phyloP scores from a whole-genome alignment of 2,113 vertebrate genomes.

The Psettodes erumei region DNA sequence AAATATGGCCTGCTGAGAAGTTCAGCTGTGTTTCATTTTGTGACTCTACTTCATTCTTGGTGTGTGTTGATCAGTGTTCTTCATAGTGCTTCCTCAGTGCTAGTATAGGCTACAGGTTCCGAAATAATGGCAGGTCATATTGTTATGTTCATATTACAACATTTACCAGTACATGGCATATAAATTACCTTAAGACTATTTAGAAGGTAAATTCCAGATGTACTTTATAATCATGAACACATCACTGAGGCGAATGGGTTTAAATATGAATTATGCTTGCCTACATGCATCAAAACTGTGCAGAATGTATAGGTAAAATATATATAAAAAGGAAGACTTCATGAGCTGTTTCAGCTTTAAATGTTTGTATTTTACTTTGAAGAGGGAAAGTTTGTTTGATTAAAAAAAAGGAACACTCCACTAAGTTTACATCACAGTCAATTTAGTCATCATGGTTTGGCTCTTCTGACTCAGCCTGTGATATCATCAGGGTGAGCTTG shows the following conservation, averaged over 20 bases:
- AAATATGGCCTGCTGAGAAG: not conserved
- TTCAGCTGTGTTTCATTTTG: not conserved
- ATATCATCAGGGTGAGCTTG: not conserved
- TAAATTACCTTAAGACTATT: no score
- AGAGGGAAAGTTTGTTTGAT: not conserved
- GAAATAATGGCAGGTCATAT: not conserved
- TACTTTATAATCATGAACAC: not conserved
- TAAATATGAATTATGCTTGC: not conserved
- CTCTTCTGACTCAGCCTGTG: not conserved
- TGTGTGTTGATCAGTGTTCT: conserved; percentile 1
- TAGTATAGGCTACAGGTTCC: not conserved
- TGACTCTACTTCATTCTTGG: not conserved
- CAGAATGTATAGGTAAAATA: not conserved
- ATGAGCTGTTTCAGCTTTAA: not conserved
- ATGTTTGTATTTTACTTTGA: not conserved
- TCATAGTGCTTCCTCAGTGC: not conserved
- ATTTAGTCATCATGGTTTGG: no score
- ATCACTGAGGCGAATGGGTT: not conserved
- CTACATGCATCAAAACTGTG: not conserved
- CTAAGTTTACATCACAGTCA: not conserved
- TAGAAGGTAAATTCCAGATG: no score
- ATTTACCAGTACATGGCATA: no score
- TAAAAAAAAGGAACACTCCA: not conserved
- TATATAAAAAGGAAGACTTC: no score
- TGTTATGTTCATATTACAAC: not conserved